Conservation (phyloP, 2,888 invertebrate species). For the Acronicta leporina region DNA sequence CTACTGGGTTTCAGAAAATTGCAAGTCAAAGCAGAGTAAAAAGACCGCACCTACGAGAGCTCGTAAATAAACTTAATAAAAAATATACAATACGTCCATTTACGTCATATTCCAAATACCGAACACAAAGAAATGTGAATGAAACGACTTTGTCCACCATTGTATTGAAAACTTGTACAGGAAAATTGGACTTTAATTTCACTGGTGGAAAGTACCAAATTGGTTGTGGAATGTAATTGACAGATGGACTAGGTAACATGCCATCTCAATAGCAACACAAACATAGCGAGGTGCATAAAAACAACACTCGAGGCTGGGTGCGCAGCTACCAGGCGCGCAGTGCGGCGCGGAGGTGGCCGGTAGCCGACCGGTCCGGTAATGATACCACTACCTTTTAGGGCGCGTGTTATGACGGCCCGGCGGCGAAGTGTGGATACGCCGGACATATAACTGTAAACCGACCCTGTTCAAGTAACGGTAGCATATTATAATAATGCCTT, state of each 20-base stretch:
- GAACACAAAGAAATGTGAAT: slow-evolving; percentile 79
- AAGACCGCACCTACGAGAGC: slow-evolving; percentile 47
- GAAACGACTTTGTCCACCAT: slow-evolving; percentile 76
- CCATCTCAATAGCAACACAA: slow-evolving; percentile 81
- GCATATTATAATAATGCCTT: slow-evolving; percentile 9
- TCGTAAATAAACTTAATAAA: slow-evolving; percentile 58
- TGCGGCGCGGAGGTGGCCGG: slow-evolving; percentile 73
- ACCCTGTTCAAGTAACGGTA: slow-evolving; percentile 25
- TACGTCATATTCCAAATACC: slow-evolving; percentile 79
- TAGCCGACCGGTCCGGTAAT: slow-evolving; percentile 84
- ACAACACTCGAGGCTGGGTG: slow-evolving; percentile 73
- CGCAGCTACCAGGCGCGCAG: slow-evolving; percentile 81
- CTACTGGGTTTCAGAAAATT: slow-evolving; percentile 56
- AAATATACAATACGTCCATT: slow-evolving; percentile 59
- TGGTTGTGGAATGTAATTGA: slow-evolving; percentile 47
- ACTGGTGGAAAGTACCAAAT: slow-evolving; percentile 46
- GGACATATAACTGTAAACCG: slow-evolving; percentile 47
- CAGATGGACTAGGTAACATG: slow-evolving; percentile 66
- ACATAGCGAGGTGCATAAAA: slow-evolving; percentile 80
- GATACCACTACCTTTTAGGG: slow-evolving; percentile 87
- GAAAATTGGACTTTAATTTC: slow-evolving; percentile 46
- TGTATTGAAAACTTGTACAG: slow-evolving; percentile 59
- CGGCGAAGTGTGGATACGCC: slow-evolving; percentile 74
- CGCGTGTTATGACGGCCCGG: slow-evolving; percentile 79
- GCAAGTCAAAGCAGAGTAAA: slow-evolving; percentile 42